These are phyloP conservation scores for Perccottus glenii DNA, from an alignment of 2,113 vertebrate species.

Conservation along the genomic window DNA sequence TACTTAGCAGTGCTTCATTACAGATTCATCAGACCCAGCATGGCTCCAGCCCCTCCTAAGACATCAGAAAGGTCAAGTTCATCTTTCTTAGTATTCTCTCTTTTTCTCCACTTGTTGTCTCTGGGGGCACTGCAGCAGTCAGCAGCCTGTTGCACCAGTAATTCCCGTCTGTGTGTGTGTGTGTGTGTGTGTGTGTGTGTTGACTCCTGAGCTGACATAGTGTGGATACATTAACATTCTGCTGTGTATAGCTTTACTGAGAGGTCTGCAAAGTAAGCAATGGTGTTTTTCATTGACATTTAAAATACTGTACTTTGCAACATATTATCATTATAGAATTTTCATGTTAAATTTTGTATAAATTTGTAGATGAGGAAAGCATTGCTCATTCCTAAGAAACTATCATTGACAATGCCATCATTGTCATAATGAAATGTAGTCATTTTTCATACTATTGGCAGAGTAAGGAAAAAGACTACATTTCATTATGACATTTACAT, in stretches of 20 bases:
- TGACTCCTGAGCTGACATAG: constrained; percentile 30
- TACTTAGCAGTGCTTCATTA: constrained; percentile 58
- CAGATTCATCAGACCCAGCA: constrained; percentile 74
- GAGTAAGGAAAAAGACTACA: too few species aligned
- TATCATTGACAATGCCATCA: too few species aligned
- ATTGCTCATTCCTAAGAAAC: too few species aligned
- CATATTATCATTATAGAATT: too few species aligned
- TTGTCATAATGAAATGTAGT: constrained; percentile 42
- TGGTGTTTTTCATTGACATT: too few species aligned
- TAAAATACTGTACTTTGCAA: too few species aligned
- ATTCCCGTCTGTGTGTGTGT: constrained; percentile 21
- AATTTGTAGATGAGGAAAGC: too few species aligned
- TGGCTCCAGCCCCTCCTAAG: constrained; percentile 73
- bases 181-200: constrained; percentile 33
- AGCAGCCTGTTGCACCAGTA: constrained; percentile 58
- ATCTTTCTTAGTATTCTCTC: constrained; percentile 70
- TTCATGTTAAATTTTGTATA: too few species aligned
- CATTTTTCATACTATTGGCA: too few species aligned
- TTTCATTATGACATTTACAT: too few species aligned
- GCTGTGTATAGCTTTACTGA: not conserved
- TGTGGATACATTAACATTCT: constrained; percentile 57
- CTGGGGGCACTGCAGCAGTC: constrained; percentile 55
- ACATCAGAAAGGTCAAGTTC: constrained; percentile 79
- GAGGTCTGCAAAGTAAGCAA: not conserved
- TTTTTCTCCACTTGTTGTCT: constrained; percentile 66